A percentile compares a stretch with the other conserved stretches of the same genome.
Conservation (phyloP, 1,140 invertebrate genomes). For the Pararge aegeria region DNA sequence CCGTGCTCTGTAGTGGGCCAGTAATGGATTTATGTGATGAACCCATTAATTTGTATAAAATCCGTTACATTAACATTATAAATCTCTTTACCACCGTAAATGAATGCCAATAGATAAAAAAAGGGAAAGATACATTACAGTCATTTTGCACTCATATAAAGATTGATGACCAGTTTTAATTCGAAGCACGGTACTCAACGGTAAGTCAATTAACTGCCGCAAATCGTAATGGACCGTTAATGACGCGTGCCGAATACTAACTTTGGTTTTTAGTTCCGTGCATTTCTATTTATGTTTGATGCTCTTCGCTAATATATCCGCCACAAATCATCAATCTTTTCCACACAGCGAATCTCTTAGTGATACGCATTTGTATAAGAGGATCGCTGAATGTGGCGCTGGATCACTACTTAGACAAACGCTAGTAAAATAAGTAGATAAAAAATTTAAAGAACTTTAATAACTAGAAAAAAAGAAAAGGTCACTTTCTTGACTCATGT, state of each 20-base stretch:
- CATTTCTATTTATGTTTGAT: neutral
- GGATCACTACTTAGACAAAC: too few relatives aligned
- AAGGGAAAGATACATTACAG: neutral
- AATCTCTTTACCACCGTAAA: neutral
- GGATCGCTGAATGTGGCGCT: too few relatives aligned
- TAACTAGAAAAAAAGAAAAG: too few relatives aligned
- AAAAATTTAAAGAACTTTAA: too few relatives aligned
- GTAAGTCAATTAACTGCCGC: slow-evolving; percentile 67
- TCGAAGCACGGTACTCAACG: slow-evolving; percentile 60
- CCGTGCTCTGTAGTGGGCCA: too few relatives aligned
- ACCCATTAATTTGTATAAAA: too few relatives aligned
- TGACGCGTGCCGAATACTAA: slow-evolving; percentile 54
- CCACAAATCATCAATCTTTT: neutral
- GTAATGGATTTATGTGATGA: too few relatives aligned
- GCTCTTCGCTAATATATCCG: neutral
- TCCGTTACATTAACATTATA: neutral
- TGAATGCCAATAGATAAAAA: neutral
- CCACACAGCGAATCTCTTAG: too few relatives aligned
- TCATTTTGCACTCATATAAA: neutral
- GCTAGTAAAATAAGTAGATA: too few relatives aligned
- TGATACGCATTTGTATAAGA: too few relatives aligned
- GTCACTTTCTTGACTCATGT: too few relatives aligned
- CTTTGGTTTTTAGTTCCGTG: slow-evolving; percentile 6
- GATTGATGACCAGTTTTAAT: slow-evolving; percentile 33
- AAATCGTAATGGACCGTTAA: slow-evolving; percentile 71